Evolutionary conservation across 1,140 invertebrate species (phyloP).

Genomic region (Ostrea edulis): DNA sequence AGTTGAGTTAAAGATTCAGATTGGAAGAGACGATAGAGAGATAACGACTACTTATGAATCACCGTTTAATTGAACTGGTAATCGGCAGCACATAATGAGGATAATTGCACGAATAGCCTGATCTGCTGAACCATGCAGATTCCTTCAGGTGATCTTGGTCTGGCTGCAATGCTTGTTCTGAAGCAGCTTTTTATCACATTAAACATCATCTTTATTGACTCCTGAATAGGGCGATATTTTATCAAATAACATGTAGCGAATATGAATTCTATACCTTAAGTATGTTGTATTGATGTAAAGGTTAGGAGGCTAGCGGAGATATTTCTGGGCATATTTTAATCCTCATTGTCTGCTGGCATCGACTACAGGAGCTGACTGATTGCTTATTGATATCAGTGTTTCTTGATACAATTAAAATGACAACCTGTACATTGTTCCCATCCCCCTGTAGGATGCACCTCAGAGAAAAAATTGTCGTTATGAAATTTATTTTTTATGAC

Average conservation of each 20-base stretch:
- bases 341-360: neutral
- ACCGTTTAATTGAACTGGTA: conserved; percentile 31
- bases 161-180: conserved; percentile 1
- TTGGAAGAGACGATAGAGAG: conserved; percentile 7
- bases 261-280: conserved; percentile 19
- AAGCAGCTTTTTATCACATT: conserved; percentile 35
- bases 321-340: conserved; percentile 29
- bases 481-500: conserved; percentile 32
- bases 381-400: conserved; percentile 10
- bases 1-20: conserved; percentile 34
- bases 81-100: conserved; percentile 31
- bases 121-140: conserved; percentile 34
- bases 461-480: neutral
- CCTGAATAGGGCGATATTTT: conserved; percentile 26
- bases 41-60: conserved; percentile 24
- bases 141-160: conserved; percentile 17
- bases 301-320: conserved; percentile 5
- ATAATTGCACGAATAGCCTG: conserved; percentile 20
- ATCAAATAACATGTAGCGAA: conserved; percentile 29
- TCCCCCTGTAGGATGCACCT: conserved; percentile 29
- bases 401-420: conserved; percentile 29
- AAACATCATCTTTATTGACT: conserved; percentile 22
- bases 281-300: neutral
- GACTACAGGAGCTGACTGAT: conserved; percentile 15
- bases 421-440: conserved; percentile 18